Evolutionary conservation across 2,888 invertebrate genomes (phyloP).

Genomic region (Leptinotarsa tumamoca): DNA sequence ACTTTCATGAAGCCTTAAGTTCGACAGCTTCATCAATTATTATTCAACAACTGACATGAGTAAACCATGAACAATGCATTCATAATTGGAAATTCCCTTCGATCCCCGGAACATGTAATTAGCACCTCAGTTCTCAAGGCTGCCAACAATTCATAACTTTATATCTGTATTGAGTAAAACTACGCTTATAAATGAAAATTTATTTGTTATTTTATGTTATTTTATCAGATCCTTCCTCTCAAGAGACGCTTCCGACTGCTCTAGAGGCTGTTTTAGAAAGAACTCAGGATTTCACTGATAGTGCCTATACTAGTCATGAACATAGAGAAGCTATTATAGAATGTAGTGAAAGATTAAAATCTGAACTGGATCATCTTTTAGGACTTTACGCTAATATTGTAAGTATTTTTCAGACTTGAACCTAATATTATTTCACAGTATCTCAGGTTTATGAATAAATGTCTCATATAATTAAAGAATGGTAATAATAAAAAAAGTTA

Average conservation of each 20-base stretch:
- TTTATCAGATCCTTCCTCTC: constrained; percentile 63
- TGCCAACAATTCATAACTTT: too few species aligned
- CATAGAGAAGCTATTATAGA: constrained; percentile 95
- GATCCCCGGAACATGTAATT: too few species aligned
- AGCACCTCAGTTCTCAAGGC: too few species aligned
- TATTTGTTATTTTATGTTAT: not conserved
- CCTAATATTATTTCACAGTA: not conserved
- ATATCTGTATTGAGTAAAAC: not conserved
- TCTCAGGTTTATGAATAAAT: not conserved
- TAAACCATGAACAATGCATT: too few species aligned
- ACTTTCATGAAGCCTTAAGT: too few species aligned
- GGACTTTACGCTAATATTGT: constrained; percentile 87
- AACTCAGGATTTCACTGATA: constrained; percentile 98
- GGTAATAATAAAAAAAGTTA: too few species aligned
- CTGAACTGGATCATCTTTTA: constrained; percentile 91
- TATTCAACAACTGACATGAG: too few species aligned
- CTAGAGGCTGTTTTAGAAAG: constrained; percentile 93
- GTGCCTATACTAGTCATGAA: constrained; percentile 97
- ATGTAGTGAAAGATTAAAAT: constrained; percentile 85
- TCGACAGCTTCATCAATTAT: too few species aligned
- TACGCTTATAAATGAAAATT: not conserved
- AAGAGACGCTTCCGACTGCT: constrained; percentile 87
- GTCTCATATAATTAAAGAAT: too few species aligned
- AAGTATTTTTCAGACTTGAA: constrained; percentile 57
- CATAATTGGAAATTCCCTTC: too few species aligned